phyloP scores from a whole-genome alignment of 2,113 vertebrate genomes.

The Lamprologus ornatipinnis region DNA sequence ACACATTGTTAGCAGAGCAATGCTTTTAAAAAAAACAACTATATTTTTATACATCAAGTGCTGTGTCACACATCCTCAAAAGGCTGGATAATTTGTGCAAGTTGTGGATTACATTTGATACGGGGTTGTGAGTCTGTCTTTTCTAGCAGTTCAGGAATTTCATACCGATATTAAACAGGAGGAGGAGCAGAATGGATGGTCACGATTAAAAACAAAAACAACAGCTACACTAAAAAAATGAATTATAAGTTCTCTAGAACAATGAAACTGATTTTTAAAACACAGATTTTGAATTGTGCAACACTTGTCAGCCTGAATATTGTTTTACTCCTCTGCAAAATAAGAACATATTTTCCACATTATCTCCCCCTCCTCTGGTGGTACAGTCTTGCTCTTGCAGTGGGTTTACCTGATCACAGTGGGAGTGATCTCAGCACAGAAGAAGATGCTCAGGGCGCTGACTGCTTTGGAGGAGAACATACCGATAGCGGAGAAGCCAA shows the following conservation, averaged over 20 bases:
- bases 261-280: background rate
- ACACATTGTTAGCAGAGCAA: background rate
- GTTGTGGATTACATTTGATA: slow-evolving; percentile 11
- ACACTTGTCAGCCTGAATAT: background rate
- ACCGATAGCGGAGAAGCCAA: slow-evolving; percentile 91
- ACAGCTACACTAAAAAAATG: background rate
- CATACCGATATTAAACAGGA: background rate
- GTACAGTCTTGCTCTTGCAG: background rate
- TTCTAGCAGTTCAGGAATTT: background rate
- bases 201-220: background rate
- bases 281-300: background rate
- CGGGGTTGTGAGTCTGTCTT: background rate
- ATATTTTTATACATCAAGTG: slow-evolving; percentile 4
- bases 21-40: background rate
- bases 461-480: slow-evolving; percentile 97
- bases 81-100: background rate
- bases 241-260: background rate
- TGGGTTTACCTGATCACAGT: slow-evolving; percentile 89
- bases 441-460: slow-evolving; percentile 95
- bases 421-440: slow-evolving; percentile 96
- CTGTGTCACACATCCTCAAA: slow-evolving; percentile 10
- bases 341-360: background rate
- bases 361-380: background rate
- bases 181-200: background rate
- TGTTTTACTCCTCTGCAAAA: background rate